Conservation (phyloP, 2,888 invertebrate genomes). For the Sussaba pulchella region DNA sequence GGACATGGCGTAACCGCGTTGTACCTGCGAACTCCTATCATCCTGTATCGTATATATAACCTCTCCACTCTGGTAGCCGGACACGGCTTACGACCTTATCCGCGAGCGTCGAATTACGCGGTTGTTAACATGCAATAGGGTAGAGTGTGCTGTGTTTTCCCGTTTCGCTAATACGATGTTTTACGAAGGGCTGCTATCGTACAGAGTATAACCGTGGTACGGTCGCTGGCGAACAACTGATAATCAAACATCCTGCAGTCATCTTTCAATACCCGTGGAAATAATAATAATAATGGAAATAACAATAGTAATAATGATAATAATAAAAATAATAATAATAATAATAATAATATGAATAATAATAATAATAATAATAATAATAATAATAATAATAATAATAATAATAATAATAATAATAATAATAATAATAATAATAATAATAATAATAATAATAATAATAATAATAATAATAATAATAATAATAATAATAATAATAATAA, state of each 20-base stretch:
- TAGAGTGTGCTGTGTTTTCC: conserved; percentile 39
- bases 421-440: too few relatives aligned
- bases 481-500: too few relatives aligned
- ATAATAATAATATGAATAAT: too few relatives aligned
- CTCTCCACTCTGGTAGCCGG: conserved; percentile 3
- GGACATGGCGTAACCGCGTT: background rate
- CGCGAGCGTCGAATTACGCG: conserved; percentile 73
- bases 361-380: too few relatives aligned
- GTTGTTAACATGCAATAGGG: conserved; percentile 70
- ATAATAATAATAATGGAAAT: background rate
- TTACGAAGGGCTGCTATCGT: conserved; percentile 46
- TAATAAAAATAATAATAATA: too few relatives aligned
- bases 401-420: too few relatives aligned
- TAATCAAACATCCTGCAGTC: background rate
- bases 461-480: too few relatives aligned
- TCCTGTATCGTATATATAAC: conserved; percentile 13
- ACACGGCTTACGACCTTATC: conserved; percentile 72
- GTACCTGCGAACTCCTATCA: conserved; percentile 1
- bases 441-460: too few relatives aligned
- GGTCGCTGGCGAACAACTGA: conserved; percentile 2
- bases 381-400: too few relatives aligned
- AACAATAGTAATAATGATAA: background rate
- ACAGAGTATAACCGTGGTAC: background rate
- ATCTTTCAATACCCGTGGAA: too few relatives aligned
- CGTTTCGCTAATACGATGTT: conserved; percentile 55